These are phyloP conservation scores for Chironomus tentans DNA, from an alignment of 2,888 invertebrate species.

Conservation along the genomic window DNA sequence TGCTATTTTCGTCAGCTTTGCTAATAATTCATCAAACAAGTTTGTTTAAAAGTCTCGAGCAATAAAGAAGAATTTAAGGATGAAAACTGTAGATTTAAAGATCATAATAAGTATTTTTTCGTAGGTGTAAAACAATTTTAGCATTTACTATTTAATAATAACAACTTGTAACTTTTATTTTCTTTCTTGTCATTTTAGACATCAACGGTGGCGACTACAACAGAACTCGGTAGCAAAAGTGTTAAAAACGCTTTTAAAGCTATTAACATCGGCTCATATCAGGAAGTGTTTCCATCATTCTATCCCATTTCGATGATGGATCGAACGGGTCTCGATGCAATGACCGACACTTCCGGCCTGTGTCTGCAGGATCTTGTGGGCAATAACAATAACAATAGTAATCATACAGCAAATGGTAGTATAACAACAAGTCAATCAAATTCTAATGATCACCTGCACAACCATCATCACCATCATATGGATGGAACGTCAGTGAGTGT, in stretches of 20 bases:
- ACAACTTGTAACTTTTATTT: no score
- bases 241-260: conserved; percentile 25
- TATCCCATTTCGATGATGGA: conserved; percentile 26
- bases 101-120: neutral
- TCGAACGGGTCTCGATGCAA: conserved; percentile 42
- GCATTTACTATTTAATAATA: no score
- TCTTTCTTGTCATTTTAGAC: neutral
- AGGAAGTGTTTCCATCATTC: conserved; percentile 23
- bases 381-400: conserved; percentile 39
- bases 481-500: conserved; percentile 48
- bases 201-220: conserved; percentile 15
- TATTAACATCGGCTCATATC: conserved; percentile 25
- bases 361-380: conserved; percentile 62
- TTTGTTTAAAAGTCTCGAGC: no score
- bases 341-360: conserved; percentile 51
- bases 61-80: no score
- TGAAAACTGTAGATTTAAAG: no score
- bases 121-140: neutral
- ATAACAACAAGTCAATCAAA: conserved; percentile 15
- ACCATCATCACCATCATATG: conserved; percentile 42
- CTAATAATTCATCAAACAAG: no score
- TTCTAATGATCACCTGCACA: conserved; percentile 38
- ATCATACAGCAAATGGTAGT: conserved; percentile 28
- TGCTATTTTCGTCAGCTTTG: no score
- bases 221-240: conserved; percentile 23